These are phyloP conservation scores for Conistra vaccinii DNA, from an alignment of 2,888 invertebrate genomes.

Conservation along the genomic window DNA sequence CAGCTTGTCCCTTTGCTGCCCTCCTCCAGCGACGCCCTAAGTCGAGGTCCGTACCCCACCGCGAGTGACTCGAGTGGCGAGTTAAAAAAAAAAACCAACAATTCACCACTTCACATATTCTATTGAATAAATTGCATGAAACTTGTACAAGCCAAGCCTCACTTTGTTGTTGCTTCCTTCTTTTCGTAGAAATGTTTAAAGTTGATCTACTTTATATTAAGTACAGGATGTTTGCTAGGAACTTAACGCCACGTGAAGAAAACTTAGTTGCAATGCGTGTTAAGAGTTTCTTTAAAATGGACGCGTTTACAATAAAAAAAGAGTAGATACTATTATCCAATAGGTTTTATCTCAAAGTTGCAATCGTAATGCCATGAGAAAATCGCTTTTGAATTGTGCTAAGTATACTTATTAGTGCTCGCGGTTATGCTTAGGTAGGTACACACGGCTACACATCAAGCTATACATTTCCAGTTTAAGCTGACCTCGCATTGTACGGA, in stretches of 20 bases:
- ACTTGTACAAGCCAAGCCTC: background rate
- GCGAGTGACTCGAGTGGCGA: no score
- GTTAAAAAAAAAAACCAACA: background rate
- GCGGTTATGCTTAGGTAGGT: background rate
- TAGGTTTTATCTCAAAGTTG: background rate
- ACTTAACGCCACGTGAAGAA: background rate
- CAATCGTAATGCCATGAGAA: background rate
- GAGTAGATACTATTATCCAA: no score
- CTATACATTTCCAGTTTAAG: no score
- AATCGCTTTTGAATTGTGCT: background rate
- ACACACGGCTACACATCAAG: no score
- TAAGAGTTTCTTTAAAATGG: slow-evolving; percentile 19
- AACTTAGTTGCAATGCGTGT: slow-evolving; percentile 3
- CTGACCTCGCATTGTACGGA: no score
- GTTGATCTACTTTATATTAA: slow-evolving; percentile 11
- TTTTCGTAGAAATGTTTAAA: slow-evolving; percentile 1
- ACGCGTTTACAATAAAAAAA: background rate
- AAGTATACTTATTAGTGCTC: background rate
- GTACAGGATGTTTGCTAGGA: slow-evolving; percentile 8
- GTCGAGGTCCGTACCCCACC: no score
- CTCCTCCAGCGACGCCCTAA: no score
- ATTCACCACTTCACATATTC: background rate
- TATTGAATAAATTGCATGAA: background rate
- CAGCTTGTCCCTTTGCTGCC: no score
- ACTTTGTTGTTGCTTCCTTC: background rate